Evolutionary conservation across 2,888 invertebrate species (phyloP).

Genomic region (Priocnemis perturbator): DNA sequence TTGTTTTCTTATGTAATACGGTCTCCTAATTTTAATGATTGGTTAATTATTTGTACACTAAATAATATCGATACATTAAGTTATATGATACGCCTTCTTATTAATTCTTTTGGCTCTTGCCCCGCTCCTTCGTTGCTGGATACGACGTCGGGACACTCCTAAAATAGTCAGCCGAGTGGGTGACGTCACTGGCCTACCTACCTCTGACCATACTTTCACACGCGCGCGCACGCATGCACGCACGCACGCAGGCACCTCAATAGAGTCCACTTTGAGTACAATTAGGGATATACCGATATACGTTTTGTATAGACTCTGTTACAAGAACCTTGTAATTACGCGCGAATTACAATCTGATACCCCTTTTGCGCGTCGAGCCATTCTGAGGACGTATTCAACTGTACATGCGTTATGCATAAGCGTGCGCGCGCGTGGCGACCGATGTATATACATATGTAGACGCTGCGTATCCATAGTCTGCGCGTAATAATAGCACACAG

Average conservation of each 20-base stretch:
- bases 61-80: conserved; percentile 67
- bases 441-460: not conserved
- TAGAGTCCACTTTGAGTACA: conserved; percentile 34
- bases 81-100: conserved; percentile 58
- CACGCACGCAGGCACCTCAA: conserved; percentile 23
- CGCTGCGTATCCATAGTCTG: conserved; percentile 5
- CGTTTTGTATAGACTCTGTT: not conserved
- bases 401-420: too few relatives aligned
- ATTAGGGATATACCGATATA: conserved; percentile 17
- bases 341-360: too few relatives aligned
- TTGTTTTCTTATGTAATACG: conserved; percentile 49
- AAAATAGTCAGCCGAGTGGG: conserved; percentile 70
- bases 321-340: too few relatives aligned
- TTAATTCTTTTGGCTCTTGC: conserved; percentile 45
- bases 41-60: conserved; percentile 72
- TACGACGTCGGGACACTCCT: conserved; percentile 66
- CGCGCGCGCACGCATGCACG: conserved; percentile 3
- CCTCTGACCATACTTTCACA: conserved; percentile 57
- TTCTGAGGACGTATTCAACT: too few relatives aligned
- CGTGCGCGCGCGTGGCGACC: too few relatives aligned
- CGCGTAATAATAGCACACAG: conserved; percentile 31
- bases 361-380: too few relatives aligned
- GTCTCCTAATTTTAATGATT: conserved; percentile 60
- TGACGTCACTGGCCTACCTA: conserved; percentile 70
- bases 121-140: conserved; percentile 49